phyloP scores from a whole-genome alignment of 2,113 vertebrate genomes.

The Alosa alosa region DNA sequence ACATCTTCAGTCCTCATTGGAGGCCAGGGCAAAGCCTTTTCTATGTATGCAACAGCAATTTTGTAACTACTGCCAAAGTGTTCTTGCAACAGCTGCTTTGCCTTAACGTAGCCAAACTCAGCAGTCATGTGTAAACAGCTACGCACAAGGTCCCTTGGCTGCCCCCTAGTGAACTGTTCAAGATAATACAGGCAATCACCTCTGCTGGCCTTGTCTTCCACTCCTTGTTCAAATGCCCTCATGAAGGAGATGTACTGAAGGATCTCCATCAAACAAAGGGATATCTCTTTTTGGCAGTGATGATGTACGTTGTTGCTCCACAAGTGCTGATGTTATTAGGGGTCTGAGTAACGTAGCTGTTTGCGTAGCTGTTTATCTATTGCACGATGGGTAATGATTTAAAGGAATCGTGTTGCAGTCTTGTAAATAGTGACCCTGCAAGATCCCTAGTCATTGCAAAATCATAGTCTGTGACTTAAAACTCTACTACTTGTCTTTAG shows the following conservation, averaged over 20 bases:
- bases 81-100: not conserved
- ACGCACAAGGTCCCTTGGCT: not conserved
- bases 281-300: not conserved
- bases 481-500: no score
- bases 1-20: constrained; percentile 1
- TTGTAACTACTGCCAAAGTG: constrained; percentile 13
- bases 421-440: no score
- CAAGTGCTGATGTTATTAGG: no score
- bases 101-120: not conserved
- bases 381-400: no score
- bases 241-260: not conserved
- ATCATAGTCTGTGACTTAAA: no score
- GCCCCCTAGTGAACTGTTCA: constrained; percentile 8
- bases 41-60: not conserved
- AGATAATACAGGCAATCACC: not conserved
- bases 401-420: no score
- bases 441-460: no score
- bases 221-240: constrained; percentile 1
- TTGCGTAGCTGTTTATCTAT: no score
- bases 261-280: not conserved
- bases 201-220: not conserved
- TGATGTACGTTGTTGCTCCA: no score
- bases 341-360: no score
- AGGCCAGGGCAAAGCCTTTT: not conserved
- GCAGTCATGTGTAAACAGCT: constrained; percentile 16